Evolutionary conservation across 1,140 invertebrate species (phyloP), one percentile per base, ranked within the genome.

Genomic region (Chelonus insularis): DNA sequence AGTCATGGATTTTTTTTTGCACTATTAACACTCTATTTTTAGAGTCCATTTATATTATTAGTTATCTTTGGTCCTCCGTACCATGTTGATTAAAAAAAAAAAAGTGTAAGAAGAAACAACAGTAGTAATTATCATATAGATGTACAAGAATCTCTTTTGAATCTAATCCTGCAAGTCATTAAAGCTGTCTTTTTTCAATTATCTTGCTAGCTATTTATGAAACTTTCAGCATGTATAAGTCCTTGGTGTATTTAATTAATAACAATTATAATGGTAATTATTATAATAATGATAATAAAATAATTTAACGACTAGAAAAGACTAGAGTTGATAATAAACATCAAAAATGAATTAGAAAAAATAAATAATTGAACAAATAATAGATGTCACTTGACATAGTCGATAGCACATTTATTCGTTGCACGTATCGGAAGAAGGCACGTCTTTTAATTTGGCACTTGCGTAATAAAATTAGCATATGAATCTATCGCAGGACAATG

Each of bases 21-120:
- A 25, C 11, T 29, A 50, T 29, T 12, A n/a, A n/a, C 2, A 25
- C 25, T 11, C 9, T n/a, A 12, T 14, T 56, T 43, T 23, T 25
- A 52, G 54, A 52, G 54, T 39, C 20, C n/a, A n/a, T n/a, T n/a
- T n/a, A n/a, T n/a, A n/a, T n/a, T n/a, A n/a, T n/a, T n/a, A n/a
- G 43, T 37, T 37, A 39, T 63, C n/a, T 52, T 63, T 63, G 61
- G 61, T 63, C 61, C 61, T 63, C 61, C 61, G 32, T 39, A 63
- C 61, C 61, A 57, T 41, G n/a, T 16, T 21, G 14, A 25, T 23
- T 56, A 41, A 57, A 36, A 55, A 47, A 43, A 62, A 57, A 57
- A 32, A 52, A 50, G 43, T 12, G 16, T 20, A 41, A 48, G 16
- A 18, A 50, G n/a, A 21, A 50, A 50, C 21, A 34, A 52, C 29